Evolutionary conservation across 1,140 invertebrate genomes (phyloP), one percentile per base, ranked within the genome.

Genomic region (Trachymyrmex cornetzi): DNA sequence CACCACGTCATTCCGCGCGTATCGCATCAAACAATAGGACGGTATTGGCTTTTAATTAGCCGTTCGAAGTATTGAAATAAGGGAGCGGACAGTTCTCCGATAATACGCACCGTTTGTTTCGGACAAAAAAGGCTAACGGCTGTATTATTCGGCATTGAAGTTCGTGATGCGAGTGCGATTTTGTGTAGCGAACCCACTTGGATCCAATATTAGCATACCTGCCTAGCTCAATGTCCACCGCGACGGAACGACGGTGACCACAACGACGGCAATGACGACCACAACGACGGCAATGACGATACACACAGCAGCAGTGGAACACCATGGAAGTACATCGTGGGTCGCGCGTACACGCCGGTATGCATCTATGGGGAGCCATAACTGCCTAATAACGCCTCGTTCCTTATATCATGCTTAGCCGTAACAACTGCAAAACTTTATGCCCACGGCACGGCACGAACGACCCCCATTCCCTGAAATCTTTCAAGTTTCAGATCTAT

Each of bases 141-240:
- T 59, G 92, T 94, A 94, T 95, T 94, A 94, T 95, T 92, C 93
- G 92, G 90, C 72, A 91, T 93, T 92, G 92, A 93, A 94, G 93
- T 94, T 94, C 77, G 91, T 93, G 94, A 94, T 93, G 93, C 90
- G 91, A 94, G 94, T 94, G 94, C 92, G 89, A 94, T 94, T 93
- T 93, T 94, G 84, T 95, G 94, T 95, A 93, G 92, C 90, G 87
- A 87, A 92, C 87, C 91, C 92, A 91, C 92, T 94, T 90, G 93
- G 91, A 93, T 92, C 88, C 48, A 88, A 94, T 94, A 95, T 95
- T 95, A 95, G 92, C 94, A 44, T 44, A 44, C 38, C 9, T 11
- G 9, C 38, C 38, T 94, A 89, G 93, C 88, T 92, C 87, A 91
- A 69, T 64, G 87, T 80, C 59, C 69, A 85, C 57, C 61, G 48